phyloP scores from a whole-genome alignment of 2,113 vertebrate species.

The Romanogobio albipinnatus region DNA sequence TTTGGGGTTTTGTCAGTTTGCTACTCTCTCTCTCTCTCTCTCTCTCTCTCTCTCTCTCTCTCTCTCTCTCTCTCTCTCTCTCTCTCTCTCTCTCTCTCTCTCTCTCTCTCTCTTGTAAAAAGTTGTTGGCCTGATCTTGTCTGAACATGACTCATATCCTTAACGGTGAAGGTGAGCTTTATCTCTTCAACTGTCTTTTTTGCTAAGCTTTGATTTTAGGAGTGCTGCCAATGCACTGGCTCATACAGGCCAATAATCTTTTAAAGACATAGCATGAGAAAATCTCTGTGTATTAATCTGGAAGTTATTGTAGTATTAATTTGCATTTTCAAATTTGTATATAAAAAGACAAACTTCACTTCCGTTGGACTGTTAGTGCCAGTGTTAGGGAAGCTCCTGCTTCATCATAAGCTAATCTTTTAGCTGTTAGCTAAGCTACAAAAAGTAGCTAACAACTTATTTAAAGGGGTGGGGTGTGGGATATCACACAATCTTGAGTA shows the following conservation, averaged over 20 bases:
- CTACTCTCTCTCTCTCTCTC: slow-evolving; percentile 23
- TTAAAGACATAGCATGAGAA: background rate
- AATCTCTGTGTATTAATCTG: background rate
- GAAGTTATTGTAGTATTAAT: background rate
- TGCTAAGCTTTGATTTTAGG: slow-evolving; percentile 49
- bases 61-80: slow-evolving; percentile 18
- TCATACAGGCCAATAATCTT: background rate
- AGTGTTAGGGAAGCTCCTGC: background rate
- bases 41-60: slow-evolving; percentile 15
- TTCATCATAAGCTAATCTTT: background rate
- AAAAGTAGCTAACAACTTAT: background rate
- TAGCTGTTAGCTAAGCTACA: background rate
- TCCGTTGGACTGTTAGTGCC: background rate
- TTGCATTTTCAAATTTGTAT: background rate
- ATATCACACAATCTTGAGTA: too few species aligned
- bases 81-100: slow-evolving; percentile 9
- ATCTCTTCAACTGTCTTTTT: slow-evolving; percentile 48
- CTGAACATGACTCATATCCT: slow-evolving; percentile 59
- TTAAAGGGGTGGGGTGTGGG: too few species aligned
- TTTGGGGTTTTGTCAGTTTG: slow-evolving; percentile 50
- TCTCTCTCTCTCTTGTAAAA: slow-evolving; percentile 28
- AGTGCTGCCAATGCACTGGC: slow-evolving; percentile 15
- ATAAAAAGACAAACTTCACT: background rate
- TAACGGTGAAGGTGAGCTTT: slow-evolving; percentile 43
- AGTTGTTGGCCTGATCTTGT: slow-evolving; percentile 40